phyloP scores from a whole-genome alignment of 2,888 invertebrate genomes.

The Dicycla oo region DNA sequence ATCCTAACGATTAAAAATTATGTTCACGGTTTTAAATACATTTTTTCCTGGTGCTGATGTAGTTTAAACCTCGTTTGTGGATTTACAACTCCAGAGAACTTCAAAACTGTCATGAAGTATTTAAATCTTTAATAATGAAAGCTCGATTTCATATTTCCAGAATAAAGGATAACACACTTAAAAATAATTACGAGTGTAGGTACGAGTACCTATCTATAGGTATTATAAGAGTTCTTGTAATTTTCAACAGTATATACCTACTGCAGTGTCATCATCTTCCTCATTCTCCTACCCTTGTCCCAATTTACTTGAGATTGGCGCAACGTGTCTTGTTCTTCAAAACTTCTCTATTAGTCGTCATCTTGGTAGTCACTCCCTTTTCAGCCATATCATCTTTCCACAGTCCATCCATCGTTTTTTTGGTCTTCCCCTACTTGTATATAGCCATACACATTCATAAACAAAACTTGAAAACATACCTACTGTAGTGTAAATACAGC shows the following conservation, averaged over 20 bases:
- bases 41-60: background rate
- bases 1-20: background rate
- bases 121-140: background rate
- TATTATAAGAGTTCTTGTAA: background rate
- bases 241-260: background rate
- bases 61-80: background rate
- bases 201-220: background rate
- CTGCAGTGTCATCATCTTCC: no score
- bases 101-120: background rate
- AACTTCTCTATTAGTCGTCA: no score
- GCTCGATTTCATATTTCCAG: background rate
- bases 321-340: no score
- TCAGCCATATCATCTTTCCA: no score
- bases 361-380: no score
- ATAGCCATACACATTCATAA: no score
- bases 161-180: background rate
- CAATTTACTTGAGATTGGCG: no score
- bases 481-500: constrained; percentile 1
- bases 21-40: background rate
- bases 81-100: background rate
- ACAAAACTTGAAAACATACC: no score
- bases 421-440: no score
- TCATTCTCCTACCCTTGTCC: no score
- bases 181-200: background rate
- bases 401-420: no score